A percentile compares a stretch with the other conserved stretches of the same genome.
These are phyloP conservation scores for Danio kyathit DNA, from an alignment of 2,797 vertebrate genomes.

Conservation along the genomic window DNA sequence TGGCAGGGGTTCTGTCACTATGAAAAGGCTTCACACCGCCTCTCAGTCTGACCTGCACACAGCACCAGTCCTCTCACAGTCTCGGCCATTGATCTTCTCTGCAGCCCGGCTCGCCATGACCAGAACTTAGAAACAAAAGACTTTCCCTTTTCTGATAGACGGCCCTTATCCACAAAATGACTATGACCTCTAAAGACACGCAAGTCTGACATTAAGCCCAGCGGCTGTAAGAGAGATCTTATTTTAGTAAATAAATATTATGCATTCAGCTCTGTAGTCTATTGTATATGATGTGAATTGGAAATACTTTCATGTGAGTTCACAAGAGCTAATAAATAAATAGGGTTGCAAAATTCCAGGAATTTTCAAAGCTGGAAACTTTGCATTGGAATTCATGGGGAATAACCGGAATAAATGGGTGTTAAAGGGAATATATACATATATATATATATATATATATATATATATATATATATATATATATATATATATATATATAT, in stretches of 20 bases:
- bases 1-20: conserved; percentile 50
- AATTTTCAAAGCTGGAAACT: too few relatives aligned
- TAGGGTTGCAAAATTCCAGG: too few relatives aligned
- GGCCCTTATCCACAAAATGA: conserved; percentile 29
- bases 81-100: conserved; percentile 47
- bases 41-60: conserved; percentile 53
- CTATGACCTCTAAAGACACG: conserved; percentile 38
- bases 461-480: too few relatives aligned
- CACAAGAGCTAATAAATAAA: not conserved
- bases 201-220: conserved; percentile 28
- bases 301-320: not conserved
- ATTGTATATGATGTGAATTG: not conserved
- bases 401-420: too few relatives aligned
- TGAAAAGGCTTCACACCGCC: conserved; percentile 56
- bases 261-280: not conserved
- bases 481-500: too few relatives aligned
- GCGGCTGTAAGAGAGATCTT: conserved; percentile 17
- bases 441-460: too few relatives aligned
- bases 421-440: too few relatives aligned
- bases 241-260: conserved; percentile 27
- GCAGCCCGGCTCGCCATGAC: conserved; percentile 28
- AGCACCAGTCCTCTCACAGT: conserved; percentile 42
- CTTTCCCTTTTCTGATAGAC: conserved; percentile 6
- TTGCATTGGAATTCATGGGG: too few relatives aligned
- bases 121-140: conserved; percentile 49